Evolutionary conservation across 1,140 invertebrate species (phyloP), one percentile per base, ranked within the genome.

Genomic region (Heliconius melpomene): DNA sequence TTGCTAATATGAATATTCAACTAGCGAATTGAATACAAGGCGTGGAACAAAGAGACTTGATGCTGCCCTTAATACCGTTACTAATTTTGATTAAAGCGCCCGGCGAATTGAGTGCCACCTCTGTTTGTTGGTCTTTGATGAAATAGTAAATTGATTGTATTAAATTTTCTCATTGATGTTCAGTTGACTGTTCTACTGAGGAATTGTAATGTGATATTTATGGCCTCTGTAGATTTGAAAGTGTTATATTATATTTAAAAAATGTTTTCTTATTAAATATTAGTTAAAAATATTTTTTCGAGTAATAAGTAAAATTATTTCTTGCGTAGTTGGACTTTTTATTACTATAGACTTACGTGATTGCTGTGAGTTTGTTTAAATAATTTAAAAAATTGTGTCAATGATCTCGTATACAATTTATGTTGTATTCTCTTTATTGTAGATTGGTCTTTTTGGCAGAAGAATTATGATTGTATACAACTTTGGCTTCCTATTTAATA

Each of bases 1-100:
- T 83, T 80, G 72, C 83, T 89, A 87, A 89, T 90, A 89, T 90
- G 89, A 92, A 92, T 92, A 91, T 91, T 92, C 89, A 92, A 91
- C 87, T 88, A 90, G 81, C 77, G 84, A 87, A 86, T 86, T 85
- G 85, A 87, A 87, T 83, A 86, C 84, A 86, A 87, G 82, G 80
- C 83, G 79, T 78, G 54, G 80, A 88, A 91, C 90, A 92, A 92
- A 92, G 90, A 89, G 90, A 92, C 91, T 92, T 89, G 84, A 89
- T 87, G 87, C 86, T 79, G 87, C 81, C 81, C 76, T 83, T 90
- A 91, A 92, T 86, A 87, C 76, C 84, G 85, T 90, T 87, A 87
- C 83, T 86, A 83, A 84, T 88, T 90, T 88, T 89, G 88, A 90
- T 89, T 90, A 89, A 82, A 87, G 85, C 78, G 70, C 72, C 71